Evolutionary conservation across 2,797 vertebrate species (phyloP), one percentile per base, ranked within the genome.

Genomic region (Cercopithecus hamlyni): DNA sequence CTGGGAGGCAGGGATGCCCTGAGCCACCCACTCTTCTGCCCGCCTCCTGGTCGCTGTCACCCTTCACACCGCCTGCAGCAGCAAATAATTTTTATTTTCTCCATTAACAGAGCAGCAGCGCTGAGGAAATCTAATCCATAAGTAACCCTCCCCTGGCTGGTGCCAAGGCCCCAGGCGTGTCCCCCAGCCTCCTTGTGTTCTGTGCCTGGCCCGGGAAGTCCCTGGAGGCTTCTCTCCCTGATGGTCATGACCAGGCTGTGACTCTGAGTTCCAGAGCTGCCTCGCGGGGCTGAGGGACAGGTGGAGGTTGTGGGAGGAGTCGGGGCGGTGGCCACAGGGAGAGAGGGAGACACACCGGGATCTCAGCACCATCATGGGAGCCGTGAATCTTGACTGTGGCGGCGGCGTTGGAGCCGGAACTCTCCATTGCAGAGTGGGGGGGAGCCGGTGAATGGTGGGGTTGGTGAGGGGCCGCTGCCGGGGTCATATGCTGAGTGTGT

Each of bases 311-410:
- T 11, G 75, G 8, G 7, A 20, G 12, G 10, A 33, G 33, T 8
- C 4, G 8, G 19, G 33, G 43, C 10, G 2, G 36, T 30, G 76
- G 43, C 13, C 4, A 5, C 0, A 11, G 14, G 48, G 9, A 1
- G n/a, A 24, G 11, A 8, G 20, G 9, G 13, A 0, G 82, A 20
- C 24, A 36, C 48, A 3, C 36, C 9, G 0, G 33, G 48, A 41
- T 19, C 27, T 36, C 4, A 26, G 61, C 77, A 43, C 5, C 0
- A 3, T 24, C 72, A 24, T 41, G 43, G 67, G 55, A 55, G 88
- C 15, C 0, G 0, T 2, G 15, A 43, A 27, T 55, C 6, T 6
- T 52, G 70, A 61, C 19, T 1, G 2, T 2, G 4, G 13, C 0
- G 12, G 57, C 17, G 12, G 57, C 17, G 17, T 33, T 15, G 3